A percentile compares a stretch with the other conserved stretches of the same genome.
Evolutionary conservation across 2,888 invertebrate species (phyloP).

Genomic region (Caprella mutica): DNA sequence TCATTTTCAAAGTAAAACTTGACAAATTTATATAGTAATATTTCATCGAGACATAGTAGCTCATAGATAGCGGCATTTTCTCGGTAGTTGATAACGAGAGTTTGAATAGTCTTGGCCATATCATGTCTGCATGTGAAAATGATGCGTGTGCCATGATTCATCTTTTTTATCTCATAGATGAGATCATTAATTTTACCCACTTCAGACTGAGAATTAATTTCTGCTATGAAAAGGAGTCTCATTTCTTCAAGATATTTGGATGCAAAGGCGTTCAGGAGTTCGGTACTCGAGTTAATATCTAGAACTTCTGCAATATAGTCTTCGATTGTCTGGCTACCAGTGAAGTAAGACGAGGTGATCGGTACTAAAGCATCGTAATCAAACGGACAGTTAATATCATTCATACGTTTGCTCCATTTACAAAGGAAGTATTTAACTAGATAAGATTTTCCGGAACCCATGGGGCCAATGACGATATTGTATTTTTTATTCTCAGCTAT

Average conservation of each 20-base stretch:
- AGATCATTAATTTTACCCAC: slow-evolving; percentile 2
- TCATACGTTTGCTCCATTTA: neutral
- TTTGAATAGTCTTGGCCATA: neutral
- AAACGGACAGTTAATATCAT: neutral
- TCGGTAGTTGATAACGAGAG: neutral
- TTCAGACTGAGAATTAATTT: slow-evolving; percentile 1
- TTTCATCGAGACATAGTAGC: slow-evolving; percentile 1
- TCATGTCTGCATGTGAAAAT: slow-evolving; percentile 1
- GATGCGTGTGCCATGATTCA: neutral
- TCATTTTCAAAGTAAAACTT: neutral
- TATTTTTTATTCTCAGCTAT: neutral
- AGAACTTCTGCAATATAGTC: slow-evolving; percentile 1
- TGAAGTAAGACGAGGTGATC: neutral
- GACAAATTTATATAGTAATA: neutral
- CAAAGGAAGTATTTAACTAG: neutral
- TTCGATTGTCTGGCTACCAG: neutral
- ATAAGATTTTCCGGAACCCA: neutral
- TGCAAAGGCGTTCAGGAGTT: neutral
- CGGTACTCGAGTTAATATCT: neutral
- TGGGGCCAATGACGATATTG: neutral
- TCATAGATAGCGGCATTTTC: neutral
- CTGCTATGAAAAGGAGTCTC: neutral
- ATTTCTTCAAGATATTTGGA: neutral
- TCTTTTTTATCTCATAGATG: neutral
- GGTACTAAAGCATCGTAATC: slow-evolving; percentile 1